A percentile compares a stretch with the other conserved stretches of the same genome.
phyloP scores from a whole-genome alignment of 2,797 vertebrate species.

The Acanthurus tractus region DNA sequence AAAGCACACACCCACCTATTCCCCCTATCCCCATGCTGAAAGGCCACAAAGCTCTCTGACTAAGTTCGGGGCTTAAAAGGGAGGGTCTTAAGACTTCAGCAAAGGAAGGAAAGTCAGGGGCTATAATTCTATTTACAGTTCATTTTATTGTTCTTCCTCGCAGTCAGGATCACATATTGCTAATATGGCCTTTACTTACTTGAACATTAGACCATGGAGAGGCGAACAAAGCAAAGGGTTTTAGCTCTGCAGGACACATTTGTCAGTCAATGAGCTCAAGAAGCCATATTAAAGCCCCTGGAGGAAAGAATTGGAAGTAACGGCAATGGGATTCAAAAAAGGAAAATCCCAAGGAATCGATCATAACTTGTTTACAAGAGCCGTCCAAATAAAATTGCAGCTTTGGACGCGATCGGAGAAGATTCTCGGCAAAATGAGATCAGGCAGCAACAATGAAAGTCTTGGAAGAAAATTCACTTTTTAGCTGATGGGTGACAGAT shows the following conservation, averaged over 20 bases:
- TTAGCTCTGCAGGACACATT: slow-evolving; percentile 64
- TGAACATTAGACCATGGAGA: slow-evolving; percentile 67
- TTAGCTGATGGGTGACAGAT: slow-evolving; percentile 78
- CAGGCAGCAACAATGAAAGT: slow-evolving; percentile 58
- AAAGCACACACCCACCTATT: slow-evolving; percentile 45
- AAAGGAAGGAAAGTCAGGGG: slow-evolving; percentile 71
- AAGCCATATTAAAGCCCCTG: slow-evolving; percentile 58
- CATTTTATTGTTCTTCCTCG: slow-evolving; percentile 84
- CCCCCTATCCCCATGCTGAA: slow-evolving; percentile 39
- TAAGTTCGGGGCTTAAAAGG: slow-evolving; percentile 59
- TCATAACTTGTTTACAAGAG: slow-evolving; percentile 49
- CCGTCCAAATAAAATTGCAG: slow-evolving; percentile 44
- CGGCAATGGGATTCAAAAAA: slow-evolving; percentile 66
- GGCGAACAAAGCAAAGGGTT: slow-evolving; percentile 65
- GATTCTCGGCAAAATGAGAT: slow-evolving; percentile 52
- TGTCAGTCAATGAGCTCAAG: slow-evolving; percentile 79
- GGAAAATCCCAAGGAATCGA: slow-evolving; percentile 55
- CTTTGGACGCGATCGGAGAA: not conserved
- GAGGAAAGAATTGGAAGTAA: slow-evolving; percentile 63
- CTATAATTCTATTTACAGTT: slow-evolving; percentile 83
- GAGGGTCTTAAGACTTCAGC: slow-evolving; percentile 58
- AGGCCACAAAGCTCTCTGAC: slow-evolving; percentile 66
- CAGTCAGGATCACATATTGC: slow-evolving; percentile 81
- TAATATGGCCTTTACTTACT: slow-evolving; percentile 79
- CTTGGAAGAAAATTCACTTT: slow-evolving; percentile 66